Evolutionary conservation across 2,797 vertebrate genomes (phyloP), one percentile per base, ranked within the genome.

Genomic region (Acipenser ruthenus): DNA sequence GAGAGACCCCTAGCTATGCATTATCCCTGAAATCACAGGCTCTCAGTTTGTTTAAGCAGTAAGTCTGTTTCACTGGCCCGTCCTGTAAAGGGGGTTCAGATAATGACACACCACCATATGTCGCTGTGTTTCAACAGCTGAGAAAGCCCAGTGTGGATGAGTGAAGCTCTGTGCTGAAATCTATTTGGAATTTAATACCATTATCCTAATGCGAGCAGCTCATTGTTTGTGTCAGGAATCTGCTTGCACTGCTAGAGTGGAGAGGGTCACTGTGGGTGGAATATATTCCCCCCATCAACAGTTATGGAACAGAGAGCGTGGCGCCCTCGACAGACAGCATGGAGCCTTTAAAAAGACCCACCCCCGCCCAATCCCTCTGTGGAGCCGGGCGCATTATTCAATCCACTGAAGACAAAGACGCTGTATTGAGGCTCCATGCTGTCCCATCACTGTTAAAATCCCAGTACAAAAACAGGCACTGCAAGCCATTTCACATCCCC

Each of bases 151-250:
- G 73, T 69, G 71, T 6, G 53, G 77, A 84, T 86, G 74, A 72
- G 65, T 67, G 67, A 71, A 69, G 4, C 6, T 61, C 82, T 69
- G 78, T 64, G 59, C 82, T 72, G 65, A 80, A 76, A 81, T 80
- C 82, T 80, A 69, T 87, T 87, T 81, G 80, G 84, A 86, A 78
- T 87, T 78, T 87, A 83, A 86, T 76, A 72, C 85, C 77, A 86
- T 90, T 85, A 86, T 84, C 83, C 85, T 74, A 77, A 84, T 78
- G 83, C 82, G 73, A 72, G 80, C 66, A 61, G 66, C 81, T 76
- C 81, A 77, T 86, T 87, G 83, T 87, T 80, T 60, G 69, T 79
- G 83, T 80, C 68, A 69, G 82, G 81, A 84, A 84, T 81, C 79
- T 65, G 65, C 72, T 50, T 53, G 68, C 0, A 0, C 60, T 53